A percentile compares a stretch with the other conserved stretches of the same genome.
Evolutionary conservation across 2,113 vertebrate species (phyloP).

Genomic region (Oostethus manadensis): DNA sequence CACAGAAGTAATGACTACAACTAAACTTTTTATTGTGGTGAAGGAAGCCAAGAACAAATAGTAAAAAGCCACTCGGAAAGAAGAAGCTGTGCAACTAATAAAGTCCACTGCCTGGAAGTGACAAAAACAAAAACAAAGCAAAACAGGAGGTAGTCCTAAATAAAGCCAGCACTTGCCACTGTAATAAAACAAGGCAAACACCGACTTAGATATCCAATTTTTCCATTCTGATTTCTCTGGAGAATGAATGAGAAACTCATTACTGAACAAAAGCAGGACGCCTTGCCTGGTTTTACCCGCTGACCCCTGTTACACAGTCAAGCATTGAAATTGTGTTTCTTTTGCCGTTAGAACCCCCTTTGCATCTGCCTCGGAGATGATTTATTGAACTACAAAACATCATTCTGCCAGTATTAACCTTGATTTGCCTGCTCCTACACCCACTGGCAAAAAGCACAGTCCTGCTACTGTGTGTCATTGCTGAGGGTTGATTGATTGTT

Average conservation of each 20-base stretch:
- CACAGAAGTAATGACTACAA: slow-evolving; percentile 11
- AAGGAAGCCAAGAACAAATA: slow-evolving; percentile 49
- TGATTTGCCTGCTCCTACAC: slow-evolving; percentile 36
- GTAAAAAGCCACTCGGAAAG: slow-evolving; percentile 27
- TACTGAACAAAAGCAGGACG: slow-evolving; percentile 37
- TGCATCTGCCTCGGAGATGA: slow-evolving; percentile 49
- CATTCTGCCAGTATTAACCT: slow-evolving; percentile 56
- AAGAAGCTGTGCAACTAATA: slow-evolving; percentile 47
- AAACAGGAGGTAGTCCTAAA: slow-evolving; percentile 24
- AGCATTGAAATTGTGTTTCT: slow-evolving; percentile 55
- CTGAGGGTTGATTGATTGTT: slow-evolving; percentile 70
- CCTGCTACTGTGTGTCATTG: slow-evolving; percentile 43
- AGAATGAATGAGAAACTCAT: slow-evolving; percentile 55
- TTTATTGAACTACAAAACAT: slow-evolving; percentile 58
- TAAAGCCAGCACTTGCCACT: slow-evolving; percentile 38
- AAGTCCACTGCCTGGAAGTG: slow-evolving; percentile 33
- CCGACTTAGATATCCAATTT: slow-evolving; percentile 52
- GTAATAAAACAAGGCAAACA: slow-evolving; percentile 65
- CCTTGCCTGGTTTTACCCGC: slow-evolving; percentile 22
- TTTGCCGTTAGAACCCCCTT: slow-evolving; percentile 62
- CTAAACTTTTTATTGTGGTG: slow-evolving; percentile 15
- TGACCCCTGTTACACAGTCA: slow-evolving; percentile 45
- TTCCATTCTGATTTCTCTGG: slow-evolving; percentile 61
- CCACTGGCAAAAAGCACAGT: slow-evolving; percentile 13
- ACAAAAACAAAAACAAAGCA: slow-evolving; percentile 25